Base-by-base conservation (phyloP, 1,140 invertebrate genomes). In the Eupeodes corollae region DNA sequence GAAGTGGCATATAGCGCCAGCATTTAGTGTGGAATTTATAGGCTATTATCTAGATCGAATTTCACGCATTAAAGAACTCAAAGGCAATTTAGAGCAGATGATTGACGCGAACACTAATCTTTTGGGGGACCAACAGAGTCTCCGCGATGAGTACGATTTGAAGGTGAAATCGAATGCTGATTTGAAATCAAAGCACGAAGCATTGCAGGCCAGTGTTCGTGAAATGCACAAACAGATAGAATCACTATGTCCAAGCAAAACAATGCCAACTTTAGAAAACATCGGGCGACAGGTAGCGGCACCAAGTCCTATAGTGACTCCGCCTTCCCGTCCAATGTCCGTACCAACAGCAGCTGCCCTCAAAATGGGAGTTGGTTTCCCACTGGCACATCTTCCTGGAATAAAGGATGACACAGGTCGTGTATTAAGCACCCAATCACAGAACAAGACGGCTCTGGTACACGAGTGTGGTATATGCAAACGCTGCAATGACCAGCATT, bases 1-100 rank as follows among this genome's bases (percentile, higher is more conserved):
- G 58, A 94, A 94, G 57, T 94, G 91, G 85, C 88, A 95, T 63
- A 85, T 95, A 43, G 82, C 88, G 5, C 90, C 91, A 1, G 89
- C 91, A 0, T 91, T 85, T 54, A 91, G 83, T 44, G 86, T 94
- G 0, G 93, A 97, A 68, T 98, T 94, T 66, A 86, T 95, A 35
- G 88, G 85, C 11, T 97, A 97, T 67, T 97, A 91, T 66, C 70
- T 93, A 35, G 91, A 95, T 72, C 75, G 88, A 33, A 86, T 89
- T 59, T 72, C 78, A 3, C 73, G 88, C 10, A 78, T 88, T n/a
- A 77, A 80, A 1, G 81, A 80, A 5, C 79, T 94, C 72, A 84
- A 88, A 53, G 70, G 78, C 6, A 80, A 82, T 16, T 64, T 92
- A 1, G 79, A 86, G 50, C 78, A 87, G 44, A 73, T 91, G 15